These are phyloP conservation scores for Callinectes sapidus DNA, from an alignment of 2,888 invertebrate species.

Conservation along the genomic window DNA sequence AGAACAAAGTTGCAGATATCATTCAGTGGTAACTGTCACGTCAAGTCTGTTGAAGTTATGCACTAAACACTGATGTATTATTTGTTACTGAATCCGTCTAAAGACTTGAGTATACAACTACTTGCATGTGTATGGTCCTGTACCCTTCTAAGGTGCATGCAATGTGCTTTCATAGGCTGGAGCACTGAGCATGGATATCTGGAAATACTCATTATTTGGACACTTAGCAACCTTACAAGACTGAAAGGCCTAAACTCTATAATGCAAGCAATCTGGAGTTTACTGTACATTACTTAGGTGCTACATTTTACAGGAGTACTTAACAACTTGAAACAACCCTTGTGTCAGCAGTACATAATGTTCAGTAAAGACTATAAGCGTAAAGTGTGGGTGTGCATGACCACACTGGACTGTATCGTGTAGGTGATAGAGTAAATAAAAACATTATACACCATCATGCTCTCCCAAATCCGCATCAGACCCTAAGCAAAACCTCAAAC, in stretches of 20 bases:
- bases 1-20: not conserved
- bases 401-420: not conserved
- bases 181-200: not conserved
- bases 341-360: not conserved
- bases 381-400: conserved; percentile 4
- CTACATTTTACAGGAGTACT: not conserved
- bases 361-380: conserved; percentile 18
- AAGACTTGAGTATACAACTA: not conserved
- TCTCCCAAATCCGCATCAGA: not conserved
- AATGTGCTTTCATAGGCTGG: not conserved
- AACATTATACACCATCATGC: not conserved
- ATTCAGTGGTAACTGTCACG: not conserved
- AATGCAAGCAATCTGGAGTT: not conserved
- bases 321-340: not conserved
- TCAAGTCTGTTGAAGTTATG: not conserved
- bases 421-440: not conserved
- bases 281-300: not conserved
- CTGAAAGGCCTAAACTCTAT: not conserved
- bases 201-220: not conserved
- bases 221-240: not conserved
- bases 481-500: not conserved
- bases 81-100: not conserved
- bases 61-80: not conserved
- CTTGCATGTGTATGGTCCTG: not conserved
- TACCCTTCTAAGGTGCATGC: not conserved